Evolutionary conservation across 2,888 invertebrate species (phyloP).

Genomic region (Synanthedon tipuliformis): DNA sequence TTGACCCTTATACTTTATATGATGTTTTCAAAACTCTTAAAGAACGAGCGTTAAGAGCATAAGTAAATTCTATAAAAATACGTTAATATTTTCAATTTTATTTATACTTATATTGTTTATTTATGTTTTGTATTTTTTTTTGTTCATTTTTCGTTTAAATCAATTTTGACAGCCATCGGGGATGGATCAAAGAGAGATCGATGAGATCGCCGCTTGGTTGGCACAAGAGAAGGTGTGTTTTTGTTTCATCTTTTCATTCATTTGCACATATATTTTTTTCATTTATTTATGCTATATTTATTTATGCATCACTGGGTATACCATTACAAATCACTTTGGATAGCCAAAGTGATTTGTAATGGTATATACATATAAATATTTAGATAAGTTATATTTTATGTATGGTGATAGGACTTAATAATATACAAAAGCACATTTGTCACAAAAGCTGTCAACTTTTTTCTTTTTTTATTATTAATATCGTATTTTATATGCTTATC

Average conservation of each 20-base stretch:
- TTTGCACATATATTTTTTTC: conserved; percentile 11
- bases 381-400: not conserved
- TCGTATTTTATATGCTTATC: no score
- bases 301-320: conserved; percentile 1
- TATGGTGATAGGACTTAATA: no score
- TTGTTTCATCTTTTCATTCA: conserved; percentile 15
- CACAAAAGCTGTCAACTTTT: no score
- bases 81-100: not conserved
- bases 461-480: no score
- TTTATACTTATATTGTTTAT: conserved; percentile 6
- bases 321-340: not conserved
- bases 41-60: no score
- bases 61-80: not conserved
- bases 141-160: conserved; percentile 21
- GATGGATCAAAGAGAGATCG: conserved; percentile 86
- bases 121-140: conserved; percentile 10
- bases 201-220: conserved; percentile 96
- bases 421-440: no score
- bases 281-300: conserved; percentile 4
- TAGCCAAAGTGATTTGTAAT: no score
- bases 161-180: conserved; percentile 49
- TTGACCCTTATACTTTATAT: not conserved
- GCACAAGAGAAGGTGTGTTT: conserved; percentile 79
- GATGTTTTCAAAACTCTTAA: not conserved
- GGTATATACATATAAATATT: not conserved